Evolutionary conservation across 2,888 invertebrate species (phyloP).

Genomic region (Macaria liturata): DNA sequence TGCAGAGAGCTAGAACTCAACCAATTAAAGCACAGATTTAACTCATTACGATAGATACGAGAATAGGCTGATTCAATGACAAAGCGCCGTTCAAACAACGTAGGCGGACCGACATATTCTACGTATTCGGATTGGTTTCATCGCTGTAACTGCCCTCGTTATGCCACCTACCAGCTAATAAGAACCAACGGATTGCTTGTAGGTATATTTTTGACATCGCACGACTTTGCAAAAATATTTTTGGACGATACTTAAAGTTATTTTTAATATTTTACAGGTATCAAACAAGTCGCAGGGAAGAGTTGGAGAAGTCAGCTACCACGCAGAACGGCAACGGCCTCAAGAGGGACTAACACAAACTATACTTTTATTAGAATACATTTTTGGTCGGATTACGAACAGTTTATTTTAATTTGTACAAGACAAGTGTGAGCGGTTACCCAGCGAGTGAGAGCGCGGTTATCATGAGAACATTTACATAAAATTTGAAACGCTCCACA

Average conservation of each 20-base stretch:
- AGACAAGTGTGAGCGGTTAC: slow-evolving; percentile 24
- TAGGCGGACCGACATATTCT: slow-evolving; percentile 12
- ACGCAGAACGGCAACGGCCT: slow-evolving; percentile 84
- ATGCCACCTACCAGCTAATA: not conserved
- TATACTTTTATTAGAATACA: slow-evolving; percentile 13
- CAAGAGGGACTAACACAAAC: slow-evolving; percentile 79
- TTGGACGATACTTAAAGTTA: too few species aligned
- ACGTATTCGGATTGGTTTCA: slow-evolving; percentile 4
- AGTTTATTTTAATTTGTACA: slow-evolving; percentile 18
- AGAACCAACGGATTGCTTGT: not conserved
- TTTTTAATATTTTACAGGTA: slow-evolving; percentile 57
- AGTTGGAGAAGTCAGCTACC: slow-evolving; percentile 65
- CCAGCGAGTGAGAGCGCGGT: slow-evolving; percentile 31
- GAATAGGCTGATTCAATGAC: too few species aligned
- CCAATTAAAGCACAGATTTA: too few species aligned
- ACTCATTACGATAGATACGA: too few species aligned
- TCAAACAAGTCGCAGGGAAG: slow-evolving; percentile 82
- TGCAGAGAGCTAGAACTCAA: too few species aligned
- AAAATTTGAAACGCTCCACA: slow-evolving; percentile 9
- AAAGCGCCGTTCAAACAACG: slow-evolving; percentile 1
- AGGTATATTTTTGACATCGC: not conserved
- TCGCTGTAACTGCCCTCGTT: not conserved
- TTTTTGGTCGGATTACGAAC: slow-evolving; percentile 29
- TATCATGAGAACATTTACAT: slow-evolving; percentile 11
- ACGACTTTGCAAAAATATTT: too few species aligned